Conservation (phyloP, 2,797 vertebrate genomes). For the Chiroxiphia lanceolata region DNA sequence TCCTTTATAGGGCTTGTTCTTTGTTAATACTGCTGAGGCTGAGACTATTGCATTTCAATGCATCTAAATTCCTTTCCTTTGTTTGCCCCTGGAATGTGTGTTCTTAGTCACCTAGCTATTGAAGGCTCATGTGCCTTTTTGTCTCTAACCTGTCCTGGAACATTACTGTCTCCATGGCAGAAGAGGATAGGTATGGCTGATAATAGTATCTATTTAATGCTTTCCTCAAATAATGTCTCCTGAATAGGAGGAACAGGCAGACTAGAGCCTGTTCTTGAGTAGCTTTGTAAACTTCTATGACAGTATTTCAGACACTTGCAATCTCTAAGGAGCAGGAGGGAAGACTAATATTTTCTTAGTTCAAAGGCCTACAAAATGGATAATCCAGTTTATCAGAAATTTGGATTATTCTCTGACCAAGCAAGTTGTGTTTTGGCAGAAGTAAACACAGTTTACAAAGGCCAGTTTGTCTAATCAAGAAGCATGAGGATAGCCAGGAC, state of each 20-base stretch:
- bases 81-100: slow-evolving; percentile 4
- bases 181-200: slow-evolving; percentile 2
- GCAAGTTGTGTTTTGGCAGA: background rate
- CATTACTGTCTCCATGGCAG: background rate
- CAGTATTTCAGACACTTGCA: background rate
- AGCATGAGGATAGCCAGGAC: background rate
- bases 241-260: background rate
- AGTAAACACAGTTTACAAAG: slow-evolving; percentile 35
- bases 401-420: slow-evolving; percentile 13
- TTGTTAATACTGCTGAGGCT: background rate
- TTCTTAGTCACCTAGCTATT: background rate
- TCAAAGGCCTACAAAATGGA: slow-evolving; percentile 25
- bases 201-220: slow-evolving; percentile 10
- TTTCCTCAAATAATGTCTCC: background rate
- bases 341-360: slow-evolving; percentile 30
- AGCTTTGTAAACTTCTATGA: background rate
- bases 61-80: slow-evolving; percentile 25
- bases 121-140: slow-evolving; percentile 7
- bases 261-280: background rate
- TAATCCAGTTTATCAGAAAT: slow-evolving; percentile 56
- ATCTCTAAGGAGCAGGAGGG: background rate
- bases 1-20: slow-evolving; percentile 23
- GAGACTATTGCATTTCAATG: slow-evolving; percentile 13
- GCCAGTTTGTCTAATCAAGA: slow-evolving; percentile 1
- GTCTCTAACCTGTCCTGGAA: slow-evolving; percentile 4